These are phyloP conservation scores for Nothoprocta perdicaria DNA, from an alignment of 2,113 vertebrate species.

Conservation along the genomic window DNA sequence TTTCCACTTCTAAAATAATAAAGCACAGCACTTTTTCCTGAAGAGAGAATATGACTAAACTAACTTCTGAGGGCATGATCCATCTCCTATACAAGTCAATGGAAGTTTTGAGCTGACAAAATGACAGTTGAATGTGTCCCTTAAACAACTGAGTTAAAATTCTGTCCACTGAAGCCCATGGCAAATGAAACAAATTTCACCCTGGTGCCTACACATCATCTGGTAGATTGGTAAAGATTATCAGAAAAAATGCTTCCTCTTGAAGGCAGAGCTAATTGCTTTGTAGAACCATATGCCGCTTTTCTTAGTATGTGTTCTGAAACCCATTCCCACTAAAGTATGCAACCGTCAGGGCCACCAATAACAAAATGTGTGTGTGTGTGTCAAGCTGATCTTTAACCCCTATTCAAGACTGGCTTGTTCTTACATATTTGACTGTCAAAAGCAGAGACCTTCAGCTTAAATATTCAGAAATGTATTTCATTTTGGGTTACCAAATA, in stretches of 20 bases:
- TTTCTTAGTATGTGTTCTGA: conserved; percentile 23
- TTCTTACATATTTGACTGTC: neutral
- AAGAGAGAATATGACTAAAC: neutral
- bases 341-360: neutral
- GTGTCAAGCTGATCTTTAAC: neutral
- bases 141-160: conserved; percentile 43
- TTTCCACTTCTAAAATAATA: neutral
- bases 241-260: neutral
- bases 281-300: neutral
- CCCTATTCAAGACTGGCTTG: neutral
- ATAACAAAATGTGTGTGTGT: neutral
- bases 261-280: conserved; percentile 28
- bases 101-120: conserved; percentile 10
- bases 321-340: neutral
- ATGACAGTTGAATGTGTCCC: neutral
- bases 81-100: neutral
- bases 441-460: neutral
- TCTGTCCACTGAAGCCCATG: neutral
- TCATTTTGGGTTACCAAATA: neutral
- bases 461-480: neutral
- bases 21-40: neutral
- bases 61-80: neutral
- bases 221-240: neutral
- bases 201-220: neutral
- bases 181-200: conserved; percentile 22